Evolutionary conservation across 1,140 invertebrate genomes (phyloP), one percentile per base, ranked within the genome.

Genomic region (Andricus grossulariae): DNA sequence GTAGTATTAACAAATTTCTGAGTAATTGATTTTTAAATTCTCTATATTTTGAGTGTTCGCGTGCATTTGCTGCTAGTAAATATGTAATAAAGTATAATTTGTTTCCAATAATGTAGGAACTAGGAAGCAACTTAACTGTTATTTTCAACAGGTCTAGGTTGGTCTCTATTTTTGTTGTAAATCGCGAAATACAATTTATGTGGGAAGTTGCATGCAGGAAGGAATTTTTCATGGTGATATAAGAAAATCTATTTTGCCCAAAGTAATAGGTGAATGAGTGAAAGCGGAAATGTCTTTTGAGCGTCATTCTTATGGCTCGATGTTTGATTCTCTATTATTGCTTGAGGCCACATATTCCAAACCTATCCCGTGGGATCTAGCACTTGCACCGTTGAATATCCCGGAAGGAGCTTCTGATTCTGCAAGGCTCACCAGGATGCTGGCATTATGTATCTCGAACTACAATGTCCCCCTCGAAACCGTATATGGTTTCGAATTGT

Each of bases 381-480:
- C 78, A 80, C 78, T 84, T 79, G 81, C 78, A 75, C 55, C 19
- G 32, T 77, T 81, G 78, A 85, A 82, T 81, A 73, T 80, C 80
- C 85, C 79, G 82, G 83, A 86, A 83, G 80, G 70, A 78, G 79
- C 51, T 60, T 52, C 72, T 49, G 52, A 49, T 74, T 50, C n/a
- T 50, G 72, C 73, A 57, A 49, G 32, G 50, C 39, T 60, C 55
- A 60, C 73, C n/a, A 50, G 51, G 77, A 79, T 57, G 70, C 51
- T 75, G 73, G 25, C 50, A 79, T 74, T 79, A 55, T 72, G 13
- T 71, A 66, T 71, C 57, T 16, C 8, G 72, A 73, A 71, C 74
- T 57, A 72, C 66, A 72, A 72, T 77, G 70, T 72, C 49, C 39
- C 52, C 50, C 25, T 49, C 39, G 54, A 73, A 66, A 66, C 21